A percentile compares a stretch with the other conserved stretches of the same genome.
Evolutionary conservation across 1,140 invertebrate genomes (phyloP).

Genomic region (Zaprionus gabonicus): DNA sequence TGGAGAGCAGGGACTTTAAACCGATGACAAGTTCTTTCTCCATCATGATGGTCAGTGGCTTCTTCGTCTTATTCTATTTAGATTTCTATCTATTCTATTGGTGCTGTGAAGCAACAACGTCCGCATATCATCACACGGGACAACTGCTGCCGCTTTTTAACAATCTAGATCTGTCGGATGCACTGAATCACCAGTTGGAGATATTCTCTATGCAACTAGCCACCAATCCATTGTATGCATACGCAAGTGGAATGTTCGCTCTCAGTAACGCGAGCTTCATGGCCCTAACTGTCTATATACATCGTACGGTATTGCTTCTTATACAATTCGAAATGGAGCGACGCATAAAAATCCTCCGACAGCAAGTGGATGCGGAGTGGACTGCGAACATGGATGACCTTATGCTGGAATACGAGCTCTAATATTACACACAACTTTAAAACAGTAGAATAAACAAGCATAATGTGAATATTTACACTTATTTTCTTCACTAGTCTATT

Average conservation of each 20-base stretch:
- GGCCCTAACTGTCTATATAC: constrained; percentile 25
- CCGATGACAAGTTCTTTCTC: constrained; percentile 1
- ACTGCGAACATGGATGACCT: constrained; percentile 12
- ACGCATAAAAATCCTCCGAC: constrained; percentile 10
- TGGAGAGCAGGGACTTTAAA: constrained; percentile 9
- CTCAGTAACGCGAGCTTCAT: constrained; percentile 19
- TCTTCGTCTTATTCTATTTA: constrained; percentile 13
- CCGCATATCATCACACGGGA: constrained; percentile 5
- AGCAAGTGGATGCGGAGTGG: constrained; percentile 20
- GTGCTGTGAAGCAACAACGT: constrained; percentile 22
- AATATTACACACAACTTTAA: neutral
- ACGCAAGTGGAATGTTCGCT: constrained; percentile 13
- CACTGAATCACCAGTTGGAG: constrained; percentile 11
- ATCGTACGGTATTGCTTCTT: constrained; percentile 12
- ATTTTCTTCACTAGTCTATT: neutral
- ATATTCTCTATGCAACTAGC: constrained; percentile 17
- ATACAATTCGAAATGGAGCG: constrained; percentile 33
- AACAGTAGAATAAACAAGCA: neutral
- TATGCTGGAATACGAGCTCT: constrained; percentile 17
- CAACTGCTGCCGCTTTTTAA: constrained; percentile 16
- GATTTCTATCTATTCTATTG: constrained; percentile 37
- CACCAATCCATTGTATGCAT: constrained; percentile 2
- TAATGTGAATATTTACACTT: neutral
- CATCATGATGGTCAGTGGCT: neutral
- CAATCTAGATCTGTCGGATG: constrained; percentile 2